Evolutionary conservation across 30 jellyfish, hydroid and myxozoan genomes (phyloP), one percentile per base, ranked within the genome.

Genomic region (Chrysaora quinquecirrha): DNA sequence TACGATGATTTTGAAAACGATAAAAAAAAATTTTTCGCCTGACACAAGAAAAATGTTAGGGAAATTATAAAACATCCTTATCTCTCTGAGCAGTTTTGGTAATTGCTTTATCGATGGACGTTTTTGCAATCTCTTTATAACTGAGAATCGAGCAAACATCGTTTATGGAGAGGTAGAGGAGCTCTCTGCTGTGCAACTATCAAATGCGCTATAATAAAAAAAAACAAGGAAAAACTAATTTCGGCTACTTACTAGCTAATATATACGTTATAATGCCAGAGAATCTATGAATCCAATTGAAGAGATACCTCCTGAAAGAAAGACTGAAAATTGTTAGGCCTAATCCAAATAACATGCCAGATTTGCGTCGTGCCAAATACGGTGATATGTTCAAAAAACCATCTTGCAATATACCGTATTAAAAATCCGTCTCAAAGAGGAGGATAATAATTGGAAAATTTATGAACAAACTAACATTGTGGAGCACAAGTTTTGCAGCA

Each of bases 191-290:
- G 58, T 43, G 12, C 9, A 6, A 16, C 16, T 0, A 0, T 18
- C 21, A 0, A 67, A 18, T 32, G 56, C 20, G 31, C 2, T 58
- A 32, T 24, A 52, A 21, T 64, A 9, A 6, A 11, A 18, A 64
- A 2, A 6, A 29, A 12, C 21, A 64, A 21, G 10, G 22, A 18
- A 21, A 11, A 10, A 24, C 3, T 2, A 18, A 21, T 7, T 3
- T 3, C 3, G 21, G 18, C 7, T 11, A 48, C 79, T 61, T 21
- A 80, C 90, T 63, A 38, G 90, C 90, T 27, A 80, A 74, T 0
- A 80, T 80, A 73, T 38, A 67, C 12, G 83, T 69, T 20, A 65
- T 30, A 28, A 9, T 62, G n/a, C 92, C 92, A 23, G 34, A 32
- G 1, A 28, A 38, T 33, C 79, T 64, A 35, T 82, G 92, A 6